phyloP scores from a whole-genome alignment of 2,888 invertebrate species.

The Pheosia tremula region DNA sequence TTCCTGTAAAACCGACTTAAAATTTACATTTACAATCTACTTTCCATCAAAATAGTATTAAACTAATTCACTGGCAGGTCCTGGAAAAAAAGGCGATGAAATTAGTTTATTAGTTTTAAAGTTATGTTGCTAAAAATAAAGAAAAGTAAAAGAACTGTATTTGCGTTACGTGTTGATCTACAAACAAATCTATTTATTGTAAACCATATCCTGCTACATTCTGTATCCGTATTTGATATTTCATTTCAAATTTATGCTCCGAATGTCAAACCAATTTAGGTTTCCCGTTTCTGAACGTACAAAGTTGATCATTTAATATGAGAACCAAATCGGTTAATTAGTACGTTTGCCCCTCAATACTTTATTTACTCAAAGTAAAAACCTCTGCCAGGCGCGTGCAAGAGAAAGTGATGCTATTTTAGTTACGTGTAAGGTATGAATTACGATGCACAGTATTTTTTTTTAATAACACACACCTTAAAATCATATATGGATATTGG shows the following conservation, averaged over 20 bases:
- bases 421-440: too few relatives aligned
- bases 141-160: too few relatives aligned
- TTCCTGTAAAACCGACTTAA: too few relatives aligned
- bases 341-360: slow-evolving; percentile 25
- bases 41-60: too few relatives aligned
- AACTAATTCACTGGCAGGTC: too few relatives aligned
- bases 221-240: slow-evolving; percentile 31
- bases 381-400: not conserved
- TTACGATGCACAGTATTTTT: too few relatives aligned
- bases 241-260: slow-evolving; percentile 40
- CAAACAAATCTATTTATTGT: not conserved
- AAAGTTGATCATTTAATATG: slow-evolving; percentile 24
- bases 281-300: slow-evolving; percentile 24
- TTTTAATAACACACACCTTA: too few relatives aligned
- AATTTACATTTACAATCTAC: too few relatives aligned
- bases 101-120: too few relatives aligned
- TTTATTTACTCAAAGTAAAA: not conserved
- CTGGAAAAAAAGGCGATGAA: too few relatives aligned
- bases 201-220: slow-evolving; percentile 32
- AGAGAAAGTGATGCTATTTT: not conserved
- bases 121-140: too few relatives aligned
- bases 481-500: too few relatives aligned
- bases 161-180: not conserved
- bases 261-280: slow-evolving; percentile 48
- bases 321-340: slow-evolving; percentile 44